These are phyloP conservation scores for Macrotus californicus DNA, from an alignment of 2,113 vertebrate genomes.

Conservation along the genomic window DNA sequence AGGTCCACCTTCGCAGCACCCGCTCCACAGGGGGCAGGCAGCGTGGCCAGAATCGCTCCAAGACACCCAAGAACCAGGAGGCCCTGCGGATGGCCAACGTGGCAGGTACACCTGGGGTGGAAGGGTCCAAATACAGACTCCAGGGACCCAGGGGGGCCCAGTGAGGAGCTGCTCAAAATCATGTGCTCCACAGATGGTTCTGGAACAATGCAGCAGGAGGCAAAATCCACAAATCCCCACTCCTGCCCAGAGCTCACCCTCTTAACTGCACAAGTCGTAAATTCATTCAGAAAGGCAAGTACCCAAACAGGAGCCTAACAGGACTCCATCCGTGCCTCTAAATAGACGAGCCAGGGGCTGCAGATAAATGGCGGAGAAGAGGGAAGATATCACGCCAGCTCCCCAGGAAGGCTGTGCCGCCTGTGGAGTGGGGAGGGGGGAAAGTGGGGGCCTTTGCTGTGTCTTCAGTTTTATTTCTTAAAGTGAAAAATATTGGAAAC, in stretches of 20 bases:
- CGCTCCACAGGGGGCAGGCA: slow-evolving; percentile 91
- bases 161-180: rapidly evolving
- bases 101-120: slow-evolving; percentile 80
- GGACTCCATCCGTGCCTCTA: background rate
- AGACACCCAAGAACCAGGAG: slow-evolving; percentile 91
- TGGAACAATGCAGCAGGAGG: background rate
- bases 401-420: background rate
- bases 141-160: rapidly evolving
- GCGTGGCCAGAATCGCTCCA: slow-evolving; percentile 91
- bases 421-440: rapidly evolving
- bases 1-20: slow-evolving; percentile 94
- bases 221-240: background rate
- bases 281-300: background rate
- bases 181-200: background rate
- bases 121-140: background rate
- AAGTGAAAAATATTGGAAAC: background rate
- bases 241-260: rapidly evolving
- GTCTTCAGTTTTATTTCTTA: background rate
- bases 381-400: rapidly evolving
- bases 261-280: background rate
- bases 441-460: rapidly evolving
- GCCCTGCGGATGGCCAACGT: slow-evolving; percentile 89
- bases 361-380: rapidly evolving
- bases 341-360: rapidly evolving
- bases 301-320: background rate